Percentiles rank a stretch among this genome's conserved stretches.
These are phyloP conservation scores for Aramus guarauna DNA, from an alignment of 2,113 vertebrate genomes.

Conservation along the genomic window DNA sequence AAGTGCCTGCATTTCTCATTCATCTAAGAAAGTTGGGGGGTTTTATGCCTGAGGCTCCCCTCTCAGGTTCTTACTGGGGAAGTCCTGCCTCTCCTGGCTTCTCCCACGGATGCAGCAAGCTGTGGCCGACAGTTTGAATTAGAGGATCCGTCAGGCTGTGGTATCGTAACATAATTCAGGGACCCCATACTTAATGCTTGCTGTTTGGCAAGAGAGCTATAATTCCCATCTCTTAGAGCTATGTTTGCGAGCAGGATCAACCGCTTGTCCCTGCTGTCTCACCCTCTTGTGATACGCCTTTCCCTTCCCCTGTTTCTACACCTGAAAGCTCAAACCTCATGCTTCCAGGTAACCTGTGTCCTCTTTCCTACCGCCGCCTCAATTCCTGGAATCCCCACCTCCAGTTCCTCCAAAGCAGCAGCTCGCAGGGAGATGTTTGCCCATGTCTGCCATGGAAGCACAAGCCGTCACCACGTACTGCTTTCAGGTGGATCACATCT, in stretches of 20 bases:
- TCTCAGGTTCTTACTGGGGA: neutral
- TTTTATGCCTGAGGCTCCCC: neutral
- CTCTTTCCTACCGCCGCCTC: neutral
- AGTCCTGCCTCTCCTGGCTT: neutral
- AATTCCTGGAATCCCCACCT: neutral
- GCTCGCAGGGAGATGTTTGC: neutral
- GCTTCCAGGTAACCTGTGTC: neutral
- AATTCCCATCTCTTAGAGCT: neutral
- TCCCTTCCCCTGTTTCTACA: neutral
- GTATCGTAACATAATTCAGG: neutral
- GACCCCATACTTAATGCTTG: neutral
- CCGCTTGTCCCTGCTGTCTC: rapidly evolving
- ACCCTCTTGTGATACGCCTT: neutral
- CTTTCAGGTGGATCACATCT: neutral
- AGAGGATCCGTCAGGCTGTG: neutral
- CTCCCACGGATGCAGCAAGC: neutral
- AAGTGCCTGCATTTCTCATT: neutral
- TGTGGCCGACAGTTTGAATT: neutral
- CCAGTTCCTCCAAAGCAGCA: neutral
- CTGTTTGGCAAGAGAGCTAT: neutral
- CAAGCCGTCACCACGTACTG: rapidly evolving
- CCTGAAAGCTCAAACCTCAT: neutral
- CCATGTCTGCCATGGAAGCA: neutral
- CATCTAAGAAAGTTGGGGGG: neutral
- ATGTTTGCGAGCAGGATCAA: neutral